Conservation (phyloP, 2,888 invertebrate genomes). For the Leptinotarsa tumamoca region DNA sequence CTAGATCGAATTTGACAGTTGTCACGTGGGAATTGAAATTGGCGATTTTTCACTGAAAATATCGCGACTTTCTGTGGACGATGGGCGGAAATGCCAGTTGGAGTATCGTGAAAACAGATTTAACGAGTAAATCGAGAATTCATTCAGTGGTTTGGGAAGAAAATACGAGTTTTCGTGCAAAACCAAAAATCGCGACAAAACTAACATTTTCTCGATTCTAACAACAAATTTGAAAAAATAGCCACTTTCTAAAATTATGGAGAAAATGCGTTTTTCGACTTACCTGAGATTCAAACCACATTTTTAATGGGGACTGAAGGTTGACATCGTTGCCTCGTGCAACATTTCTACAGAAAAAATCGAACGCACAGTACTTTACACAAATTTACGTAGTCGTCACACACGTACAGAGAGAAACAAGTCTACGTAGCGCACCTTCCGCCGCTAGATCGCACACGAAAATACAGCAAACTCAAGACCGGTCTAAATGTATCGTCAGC, state of each 20-base stretch:
- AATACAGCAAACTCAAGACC: slow-evolving; percentile 59
- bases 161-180: background rate
- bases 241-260: background rate
- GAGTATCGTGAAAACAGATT: background rate
- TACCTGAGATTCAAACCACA: slow-evolving; percentile 68
- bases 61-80: slow-evolving; percentile 22
- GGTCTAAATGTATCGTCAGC: slow-evolving; percentile 60
- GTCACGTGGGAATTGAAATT: slow-evolving; percentile 62
- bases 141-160: background rate
- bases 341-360: slow-evolving; percentile 60
- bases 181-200: background rate
- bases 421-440: slow-evolving; percentile 48
- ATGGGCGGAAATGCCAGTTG: slow-evolving; percentile 11
- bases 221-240: slow-evolving; percentile 7
- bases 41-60: slow-evolving; percentile 56
- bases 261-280: slow-evolving; percentile 45
- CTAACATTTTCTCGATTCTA: slow-evolving; percentile 6
- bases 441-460: slow-evolving; percentile 50
- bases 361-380: slow-evolving; percentile 43
- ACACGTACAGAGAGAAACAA: slow-evolving; percentile 40
- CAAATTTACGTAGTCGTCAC: slow-evolving; percentile 43
- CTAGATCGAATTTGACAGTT: slow-evolving; percentile 67
- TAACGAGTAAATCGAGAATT: background rate
- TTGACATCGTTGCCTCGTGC: slow-evolving; percentile 65
- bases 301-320: slow-evolving; percentile 63